A percentile compares a stretch with the other conserved stretches of the same genome.
phyloP scores from a whole-genome alignment of 1,140 invertebrate genomes.

The Meloidogyne exigua region DNA sequence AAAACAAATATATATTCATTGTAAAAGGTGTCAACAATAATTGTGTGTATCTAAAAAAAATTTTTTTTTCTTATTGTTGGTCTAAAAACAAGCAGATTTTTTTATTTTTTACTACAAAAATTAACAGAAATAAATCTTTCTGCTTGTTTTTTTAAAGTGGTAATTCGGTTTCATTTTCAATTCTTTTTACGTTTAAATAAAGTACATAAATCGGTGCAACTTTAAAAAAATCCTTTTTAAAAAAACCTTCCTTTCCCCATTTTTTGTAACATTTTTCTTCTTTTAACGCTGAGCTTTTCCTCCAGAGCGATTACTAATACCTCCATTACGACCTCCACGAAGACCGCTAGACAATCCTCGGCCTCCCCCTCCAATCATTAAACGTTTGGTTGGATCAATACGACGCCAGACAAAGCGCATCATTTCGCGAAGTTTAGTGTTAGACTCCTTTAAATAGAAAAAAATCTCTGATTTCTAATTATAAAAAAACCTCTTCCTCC shows the following conservation, averaged over 20 bases:
- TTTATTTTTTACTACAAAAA: too few species aligned
- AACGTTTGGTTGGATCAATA: constrained; percentile 40
- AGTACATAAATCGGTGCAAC: not conserved
- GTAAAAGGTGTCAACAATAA: too few species aligned
- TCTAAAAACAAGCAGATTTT: too few species aligned
- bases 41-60: too few species aligned
- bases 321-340: constrained; percentile 12
- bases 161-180: not conserved
- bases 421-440: constrained; percentile 19
- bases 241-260: not conserved
- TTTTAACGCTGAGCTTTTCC: not conserved
- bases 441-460: constrained; percentile 13
- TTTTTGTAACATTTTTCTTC: not conserved
- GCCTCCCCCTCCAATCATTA: not conserved
- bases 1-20: too few species aligned
- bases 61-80: too few species aligned
- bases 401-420: constrained; percentile 54
- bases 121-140: too few species aligned
- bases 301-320: constrained; percentile 11
- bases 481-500: constrained; percentile 46
- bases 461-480: constrained; percentile 2
- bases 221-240: not conserved
- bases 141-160: not conserved
- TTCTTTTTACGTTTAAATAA: not conserved
- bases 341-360: not conserved